Evolutionary conservation across 2,797 vertebrate genomes (phyloP).

Genomic region (Chrosomus eos): DNA sequence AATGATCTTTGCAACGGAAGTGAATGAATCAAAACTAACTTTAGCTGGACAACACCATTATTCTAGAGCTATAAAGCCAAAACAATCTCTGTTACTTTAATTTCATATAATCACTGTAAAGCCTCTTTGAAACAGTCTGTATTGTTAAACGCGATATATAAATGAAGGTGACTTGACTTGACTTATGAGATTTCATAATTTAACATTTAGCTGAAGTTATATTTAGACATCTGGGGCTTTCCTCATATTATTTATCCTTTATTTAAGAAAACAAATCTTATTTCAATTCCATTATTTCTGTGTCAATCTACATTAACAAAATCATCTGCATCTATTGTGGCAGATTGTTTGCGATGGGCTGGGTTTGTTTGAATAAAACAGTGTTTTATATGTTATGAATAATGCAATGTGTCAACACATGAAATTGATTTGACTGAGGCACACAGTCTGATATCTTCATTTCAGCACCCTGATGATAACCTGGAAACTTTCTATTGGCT

Average conservation of each 20-base stretch:
- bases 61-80: too few species aligned
- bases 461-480: background rate
- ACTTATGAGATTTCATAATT: background rate
- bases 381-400: slow-evolving; percentile 32
- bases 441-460: background rate
- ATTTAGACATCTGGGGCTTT: background rate
- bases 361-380: slow-evolving; percentile 30
- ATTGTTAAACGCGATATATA: too few species aligned
- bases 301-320: background rate
- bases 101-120: too few species aligned
- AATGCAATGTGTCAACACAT: slow-evolving; percentile 48
- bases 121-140: too few species aligned
- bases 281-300: slow-evolving; percentile 3
- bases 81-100: too few species aligned
- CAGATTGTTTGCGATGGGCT: background rate
- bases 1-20: too few species aligned
- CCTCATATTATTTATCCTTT: background rate
- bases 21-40: too few species aligned
- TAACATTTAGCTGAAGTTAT: background rate
- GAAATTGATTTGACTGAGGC: slow-evolving; percentile 46
- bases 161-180: too few species aligned
- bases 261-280: background rate
- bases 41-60: too few species aligned
- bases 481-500: slow-evolving; percentile 14
- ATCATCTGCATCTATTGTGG: background rate